Evolutionary conservation across 2,113 vertebrate species (phyloP).

Genomic region (Phyllostomus hastatus): DNA sequence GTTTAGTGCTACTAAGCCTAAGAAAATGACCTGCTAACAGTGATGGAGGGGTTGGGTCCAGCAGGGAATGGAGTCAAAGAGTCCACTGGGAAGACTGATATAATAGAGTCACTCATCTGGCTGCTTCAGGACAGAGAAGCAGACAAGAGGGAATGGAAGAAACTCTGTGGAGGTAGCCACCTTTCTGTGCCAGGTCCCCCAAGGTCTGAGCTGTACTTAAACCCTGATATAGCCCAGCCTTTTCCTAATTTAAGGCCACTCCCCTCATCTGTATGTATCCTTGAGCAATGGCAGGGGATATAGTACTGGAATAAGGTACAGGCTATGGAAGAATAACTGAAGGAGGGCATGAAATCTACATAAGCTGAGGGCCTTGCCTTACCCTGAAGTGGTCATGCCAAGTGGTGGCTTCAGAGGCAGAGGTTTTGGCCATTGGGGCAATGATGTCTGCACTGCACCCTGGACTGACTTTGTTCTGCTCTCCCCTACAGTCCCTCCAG

Average conservation of each 20-base stretch:
- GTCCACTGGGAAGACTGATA: neutral
- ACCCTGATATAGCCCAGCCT: neutral
- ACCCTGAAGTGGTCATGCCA: rapidly evolving
- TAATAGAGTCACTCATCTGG: neutral
- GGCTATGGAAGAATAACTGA: neutral
- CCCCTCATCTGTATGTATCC: neutral
- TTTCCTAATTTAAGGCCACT: neutral
- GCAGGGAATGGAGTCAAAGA: neutral
- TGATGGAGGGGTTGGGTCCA: neutral
- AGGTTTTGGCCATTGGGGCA: too few species aligned
- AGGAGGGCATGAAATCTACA: neutral
- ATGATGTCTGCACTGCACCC: rapidly evolving
- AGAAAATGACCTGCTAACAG: neutral
- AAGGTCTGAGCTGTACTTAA: neutral
- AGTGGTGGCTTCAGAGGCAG: neutral
- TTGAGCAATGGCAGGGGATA: neutral
- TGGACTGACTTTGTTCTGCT: neutral
- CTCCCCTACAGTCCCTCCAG: slow-evolving; percentile 84
- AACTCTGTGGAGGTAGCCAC: too few species aligned
- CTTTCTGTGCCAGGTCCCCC: neutral
- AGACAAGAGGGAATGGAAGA: neutral
- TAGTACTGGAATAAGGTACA: neutral
- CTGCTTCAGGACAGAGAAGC: neutral
- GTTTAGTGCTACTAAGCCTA: too few species aligned
- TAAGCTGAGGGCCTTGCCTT: neutral